Percentiles rank a stretch among this genome's conserved stretches.
phyloP scores from a whole-genome alignment of 2,888 invertebrate genomes.

The Gari tellinella region DNA sequence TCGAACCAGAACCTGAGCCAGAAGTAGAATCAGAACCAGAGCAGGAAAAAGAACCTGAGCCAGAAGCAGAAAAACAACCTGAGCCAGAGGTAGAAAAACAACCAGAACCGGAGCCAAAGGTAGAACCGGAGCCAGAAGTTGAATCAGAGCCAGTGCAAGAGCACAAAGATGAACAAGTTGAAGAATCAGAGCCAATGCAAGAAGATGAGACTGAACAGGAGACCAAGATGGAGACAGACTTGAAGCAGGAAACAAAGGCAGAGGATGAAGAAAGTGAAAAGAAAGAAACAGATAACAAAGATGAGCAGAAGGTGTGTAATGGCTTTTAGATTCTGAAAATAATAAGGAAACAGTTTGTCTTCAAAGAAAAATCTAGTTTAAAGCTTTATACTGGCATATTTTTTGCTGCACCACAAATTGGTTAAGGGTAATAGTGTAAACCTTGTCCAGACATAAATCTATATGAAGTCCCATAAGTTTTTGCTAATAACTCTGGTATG shows the following conservation, averaged over 20 bases:
- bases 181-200: conserved; percentile 5
- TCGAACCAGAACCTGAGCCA: no score
- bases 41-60: background rate
- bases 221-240: conserved; percentile 54
- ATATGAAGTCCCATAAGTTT: no score
- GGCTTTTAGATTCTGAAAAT: no score
- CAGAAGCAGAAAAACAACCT: conserved; percentile 28
- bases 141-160: conserved; percentile 27
- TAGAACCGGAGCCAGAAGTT: conserved; percentile 24
- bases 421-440: no score
- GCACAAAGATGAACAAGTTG: background rate
- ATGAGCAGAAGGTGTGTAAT: conserved; percentile 9
- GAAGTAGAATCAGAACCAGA: conserved; percentile 11
- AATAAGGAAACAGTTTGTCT: no score
- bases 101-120: conserved; percentile 3
- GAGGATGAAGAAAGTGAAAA: conserved; percentile 15
- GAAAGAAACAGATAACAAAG: conserved; percentile 38
- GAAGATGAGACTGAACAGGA: conserved; percentile 26
- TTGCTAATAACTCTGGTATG: no score
- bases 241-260: conserved; percentile 42
- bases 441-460: no score
- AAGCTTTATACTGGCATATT: no score
- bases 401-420: no score
- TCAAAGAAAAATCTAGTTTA: no score
- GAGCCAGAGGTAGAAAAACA: conserved; percentile 18